These are phyloP conservation scores for Mesodorylaimus sp. DNA, from an alignment of 2,888 invertebrate genomes.

Conservation along the genomic window DNA sequence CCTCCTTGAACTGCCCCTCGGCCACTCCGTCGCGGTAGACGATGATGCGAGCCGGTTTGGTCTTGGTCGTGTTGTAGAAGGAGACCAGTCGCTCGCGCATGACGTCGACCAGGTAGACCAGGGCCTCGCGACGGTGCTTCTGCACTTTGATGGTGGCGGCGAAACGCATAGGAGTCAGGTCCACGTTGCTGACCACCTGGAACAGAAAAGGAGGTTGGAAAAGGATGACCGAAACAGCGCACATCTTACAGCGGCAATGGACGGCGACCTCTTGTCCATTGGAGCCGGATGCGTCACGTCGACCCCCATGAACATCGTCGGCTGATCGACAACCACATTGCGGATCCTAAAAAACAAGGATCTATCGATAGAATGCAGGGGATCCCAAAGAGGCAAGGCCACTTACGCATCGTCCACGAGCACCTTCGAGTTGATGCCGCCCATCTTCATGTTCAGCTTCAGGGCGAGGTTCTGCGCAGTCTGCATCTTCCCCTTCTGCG, in stretches of 20 bases:
- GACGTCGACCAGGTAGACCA: conserved; percentile 23
- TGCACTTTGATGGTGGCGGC: conserved; percentile 55
- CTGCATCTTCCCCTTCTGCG: conserved; percentile 30
- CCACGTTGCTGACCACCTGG: conserved; percentile 28
- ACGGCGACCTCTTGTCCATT: conserved; percentile 37
- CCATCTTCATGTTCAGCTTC: conserved; percentile 53
- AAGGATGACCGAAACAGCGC: no score
- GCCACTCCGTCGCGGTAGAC: conserved; percentile 27
- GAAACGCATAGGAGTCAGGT: conserved; percentile 26
- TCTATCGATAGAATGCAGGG: no score
- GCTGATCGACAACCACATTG: no score
- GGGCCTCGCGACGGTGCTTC: conserved; percentile 33
- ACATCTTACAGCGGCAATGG: conserved; percentile 11
- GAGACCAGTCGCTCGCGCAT: conserved; percentile 20
- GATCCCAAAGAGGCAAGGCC: no score
- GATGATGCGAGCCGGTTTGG: conserved; percentile 23
- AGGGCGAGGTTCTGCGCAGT: conserved; percentile 39
- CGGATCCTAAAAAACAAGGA: no score
- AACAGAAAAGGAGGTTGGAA: neutral
- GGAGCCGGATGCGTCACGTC: conserved; percentile 76
- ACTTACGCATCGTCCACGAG: conserved; percentile 17
- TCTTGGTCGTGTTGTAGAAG: conserved; percentile 15
- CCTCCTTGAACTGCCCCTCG: conserved; percentile 26
- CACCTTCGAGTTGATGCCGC: conserved; percentile 53
- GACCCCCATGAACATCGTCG: no score